These are phyloP conservation scores for Chromoteleia sp. DNA, from an alignment of 2,888 invertebrate species.

Conservation along the genomic window DNA sequence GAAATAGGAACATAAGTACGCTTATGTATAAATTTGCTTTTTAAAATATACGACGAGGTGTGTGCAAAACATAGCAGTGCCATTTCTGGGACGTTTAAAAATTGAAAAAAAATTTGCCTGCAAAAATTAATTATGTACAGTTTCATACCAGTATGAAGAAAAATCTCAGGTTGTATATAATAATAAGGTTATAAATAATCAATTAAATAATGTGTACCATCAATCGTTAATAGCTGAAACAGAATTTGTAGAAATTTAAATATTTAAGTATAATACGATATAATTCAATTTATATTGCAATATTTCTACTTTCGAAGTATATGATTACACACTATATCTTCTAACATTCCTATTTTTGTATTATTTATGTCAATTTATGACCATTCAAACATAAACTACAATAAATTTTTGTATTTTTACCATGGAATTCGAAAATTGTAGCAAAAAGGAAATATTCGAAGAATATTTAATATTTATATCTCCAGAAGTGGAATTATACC, in stretches of 20 bases:
- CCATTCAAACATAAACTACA: background rate
- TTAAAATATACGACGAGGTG: slow-evolving; percentile 7
- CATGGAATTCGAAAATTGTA: background rate
- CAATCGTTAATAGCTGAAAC: no score
- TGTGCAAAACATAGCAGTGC: background rate
- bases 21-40: slow-evolving; percentile 9
- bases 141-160: background rate
- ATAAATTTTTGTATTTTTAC: background rate
- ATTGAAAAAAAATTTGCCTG: background rate
- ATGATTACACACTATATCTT: slow-evolving; percentile 4
- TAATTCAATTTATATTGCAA: no score
- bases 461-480: background rate
- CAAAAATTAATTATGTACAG: background rate
- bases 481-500: background rate
- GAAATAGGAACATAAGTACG: background rate
- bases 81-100: background rate
- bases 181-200: no score
- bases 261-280: no score
- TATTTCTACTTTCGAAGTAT: no score
- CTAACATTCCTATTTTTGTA: background rate
- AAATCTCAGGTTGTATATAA: background rate
- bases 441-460: background rate
- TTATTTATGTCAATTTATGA: slow-evolving; percentile 4
- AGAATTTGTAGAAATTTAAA: no score
- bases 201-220: no score